A percentile compares a stretch with the other conserved stretches of the same genome.
These are phyloP conservation scores for Misgurnus mizolepis DNA, from an alignment of 2,113 vertebrate species.

Conservation along the genomic window DNA sequence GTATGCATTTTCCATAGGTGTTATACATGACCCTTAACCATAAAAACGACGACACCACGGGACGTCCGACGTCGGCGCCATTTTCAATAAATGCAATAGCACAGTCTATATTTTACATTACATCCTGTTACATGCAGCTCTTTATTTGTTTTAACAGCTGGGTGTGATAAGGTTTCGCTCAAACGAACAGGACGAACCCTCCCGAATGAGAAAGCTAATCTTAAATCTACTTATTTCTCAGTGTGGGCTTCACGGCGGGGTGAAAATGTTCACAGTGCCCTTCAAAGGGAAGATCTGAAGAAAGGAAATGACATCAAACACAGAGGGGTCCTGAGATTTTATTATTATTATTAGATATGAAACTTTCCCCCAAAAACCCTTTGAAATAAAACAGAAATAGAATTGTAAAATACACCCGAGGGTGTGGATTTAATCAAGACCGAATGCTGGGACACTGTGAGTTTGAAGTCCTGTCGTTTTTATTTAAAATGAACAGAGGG, in stretches of 20 bases:
- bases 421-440: slow-evolving; percentile 5
- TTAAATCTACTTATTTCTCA: slow-evolving; percentile 7
- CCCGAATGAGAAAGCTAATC: slow-evolving; percentile 28
- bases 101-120: neutral
- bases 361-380: slow-evolving; percentile 3
- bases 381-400: slow-evolving; percentile 24
- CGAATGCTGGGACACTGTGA: slow-evolving; percentile 7
- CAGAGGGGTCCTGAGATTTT: neutral
- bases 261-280: neutral
- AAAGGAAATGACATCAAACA: slow-evolving; percentile 37
- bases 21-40: slow-evolving; percentile 30
- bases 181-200: no score
- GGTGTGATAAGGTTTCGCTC: no score
- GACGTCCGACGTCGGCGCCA: slow-evolving; percentile 1
- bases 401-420: slow-evolving; percentile 4
- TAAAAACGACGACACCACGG: neutral
- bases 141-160: slow-evolving; percentile 40
- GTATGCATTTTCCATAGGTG: neutral
- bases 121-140: slow-evolving; percentile 4
- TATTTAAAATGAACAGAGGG: neutral
- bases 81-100: neutral
- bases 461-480: slow-evolving; percentile 17
- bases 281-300: slow-evolving; percentile 36
- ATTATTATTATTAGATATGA: slow-evolving; percentile 32
- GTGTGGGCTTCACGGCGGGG: neutral